Conservation (phyloP, 1,140 invertebrate species). For the Bombus fervidus region DNA sequence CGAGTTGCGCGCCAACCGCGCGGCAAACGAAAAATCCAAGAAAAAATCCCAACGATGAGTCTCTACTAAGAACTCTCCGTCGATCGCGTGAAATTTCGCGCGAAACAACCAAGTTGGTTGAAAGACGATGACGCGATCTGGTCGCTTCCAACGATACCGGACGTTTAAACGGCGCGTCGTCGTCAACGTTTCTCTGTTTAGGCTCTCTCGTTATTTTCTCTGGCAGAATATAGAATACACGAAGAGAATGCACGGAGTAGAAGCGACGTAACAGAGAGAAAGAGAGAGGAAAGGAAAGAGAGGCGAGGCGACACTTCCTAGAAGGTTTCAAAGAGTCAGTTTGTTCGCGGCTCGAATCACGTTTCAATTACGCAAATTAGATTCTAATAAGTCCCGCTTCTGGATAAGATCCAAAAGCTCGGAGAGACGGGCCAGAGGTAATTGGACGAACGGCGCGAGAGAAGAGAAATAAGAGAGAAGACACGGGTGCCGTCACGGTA, state of each 20-base stretch:
- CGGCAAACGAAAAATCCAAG: constrained; percentile 11
- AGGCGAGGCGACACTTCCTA: constrained; percentile 31
- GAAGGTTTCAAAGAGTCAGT: constrained; percentile 46
- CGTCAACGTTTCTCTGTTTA: background rate
- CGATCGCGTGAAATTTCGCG: constrained; percentile 11
- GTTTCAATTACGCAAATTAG: constrained; percentile 69
- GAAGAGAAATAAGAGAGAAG: constrained; percentile 45
- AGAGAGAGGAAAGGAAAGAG: too few species aligned
- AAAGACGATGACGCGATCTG: background rate
- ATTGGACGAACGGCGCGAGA: constrained; percentile 51
- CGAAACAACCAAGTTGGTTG: background rate
- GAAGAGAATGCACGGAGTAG: background rate
- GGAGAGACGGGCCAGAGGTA: constrained; percentile 45
- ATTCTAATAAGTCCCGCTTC: constrained; percentile 62
- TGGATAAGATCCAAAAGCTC: constrained; percentile 65
- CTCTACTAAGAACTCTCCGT: background rate
- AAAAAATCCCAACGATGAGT: background rate
- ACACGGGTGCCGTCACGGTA: constrained; percentile 44
- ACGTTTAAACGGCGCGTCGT: background rate
- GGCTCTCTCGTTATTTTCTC: background rate
- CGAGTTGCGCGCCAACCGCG: background rate
- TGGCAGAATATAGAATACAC: constrained; percentile 18
- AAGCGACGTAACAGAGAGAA: background rate
- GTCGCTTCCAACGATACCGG: background rate
- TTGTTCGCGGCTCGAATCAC: constrained; percentile 58